These are phyloP conservation scores for Eurystomus glaucurus DNA, from an alignment of 2,797 vertebrate genomes.

Conservation along the genomic window DNA sequence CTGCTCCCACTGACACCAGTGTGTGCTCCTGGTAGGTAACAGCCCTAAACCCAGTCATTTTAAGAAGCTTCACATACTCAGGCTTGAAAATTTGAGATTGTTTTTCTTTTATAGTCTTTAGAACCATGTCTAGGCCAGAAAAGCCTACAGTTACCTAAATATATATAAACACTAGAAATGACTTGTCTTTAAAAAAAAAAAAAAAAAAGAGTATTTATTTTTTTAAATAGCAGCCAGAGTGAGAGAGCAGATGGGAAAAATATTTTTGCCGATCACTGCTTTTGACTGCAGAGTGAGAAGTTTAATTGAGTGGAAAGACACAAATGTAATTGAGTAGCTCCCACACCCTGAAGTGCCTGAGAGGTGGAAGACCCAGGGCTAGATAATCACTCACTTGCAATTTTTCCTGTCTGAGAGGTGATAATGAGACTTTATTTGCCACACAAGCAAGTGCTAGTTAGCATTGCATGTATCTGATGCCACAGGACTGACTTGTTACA, in stretches of 20 bases:
- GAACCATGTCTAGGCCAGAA: background rate
- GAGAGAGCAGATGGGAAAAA: slow-evolving; percentile 3
- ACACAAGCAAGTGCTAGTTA: background rate
- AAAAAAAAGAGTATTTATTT: background rate
- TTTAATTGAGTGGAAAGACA: slow-evolving; percentile 39
- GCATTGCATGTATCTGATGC: background rate
- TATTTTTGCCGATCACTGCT: background rate
- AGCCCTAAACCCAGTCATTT: background rate
- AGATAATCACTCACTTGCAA: slow-evolving; percentile 22
- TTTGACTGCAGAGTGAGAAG: slow-evolving; percentile 19
- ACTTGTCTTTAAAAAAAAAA: background rate
- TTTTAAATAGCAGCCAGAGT: background rate
- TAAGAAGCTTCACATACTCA: background rate
- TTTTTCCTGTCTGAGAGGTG: slow-evolving; percentile 54
- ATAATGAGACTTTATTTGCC: slow-evolving; percentile 53
- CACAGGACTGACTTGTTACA: background rate
- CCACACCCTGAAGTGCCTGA: background rate
- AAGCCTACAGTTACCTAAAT: background rate
- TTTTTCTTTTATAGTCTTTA: background rate
- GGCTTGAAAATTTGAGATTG: background rate
- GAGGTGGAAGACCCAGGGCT: slow-evolving; percentile 19
- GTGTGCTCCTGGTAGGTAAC: background rate
- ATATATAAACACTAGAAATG: background rate
- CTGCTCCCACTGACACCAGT: background rate
- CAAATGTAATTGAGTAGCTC: background rate